These are phyloP conservation scores for Hesperia comma DNA, from an alignment of 2,888 invertebrate species.

Conservation along the genomic window DNA sequence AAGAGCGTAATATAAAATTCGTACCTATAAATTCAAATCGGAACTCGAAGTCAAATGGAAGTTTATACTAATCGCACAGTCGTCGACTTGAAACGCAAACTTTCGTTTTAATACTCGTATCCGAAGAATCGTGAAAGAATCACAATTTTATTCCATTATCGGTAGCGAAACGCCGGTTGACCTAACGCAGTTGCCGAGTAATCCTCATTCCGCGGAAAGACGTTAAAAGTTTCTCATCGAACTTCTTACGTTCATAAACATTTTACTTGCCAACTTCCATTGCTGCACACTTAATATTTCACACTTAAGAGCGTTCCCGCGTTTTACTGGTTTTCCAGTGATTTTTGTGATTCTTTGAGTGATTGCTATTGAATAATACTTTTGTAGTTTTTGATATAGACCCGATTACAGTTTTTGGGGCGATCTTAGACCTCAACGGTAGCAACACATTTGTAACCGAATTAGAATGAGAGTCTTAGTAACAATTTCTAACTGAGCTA, in stretches of 20 bases:
- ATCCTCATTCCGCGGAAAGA: slow-evolving; percentile 66
- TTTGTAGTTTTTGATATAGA: neutral
- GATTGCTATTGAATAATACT: neutral
- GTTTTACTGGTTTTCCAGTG: neutral
- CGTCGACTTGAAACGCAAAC: slow-evolving; percentile 13
- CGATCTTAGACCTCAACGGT: too few species aligned
- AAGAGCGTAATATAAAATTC: too few species aligned
- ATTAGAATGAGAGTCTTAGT: too few species aligned
- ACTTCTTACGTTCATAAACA: slow-evolving; percentile 76
- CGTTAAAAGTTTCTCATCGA: slow-evolving; percentile 65
- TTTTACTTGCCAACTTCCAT: slow-evolving; percentile 65
- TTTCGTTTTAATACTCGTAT: slow-evolving; percentile 32
- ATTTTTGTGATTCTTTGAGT: neutral
- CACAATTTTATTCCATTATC: slow-evolving; percentile 71
- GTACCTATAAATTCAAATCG: neutral
- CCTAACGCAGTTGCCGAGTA: slow-evolving; percentile 78
- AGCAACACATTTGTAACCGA: too few species aligned
- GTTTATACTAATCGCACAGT: slow-evolving; percentile 11
- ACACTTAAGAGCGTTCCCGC: slow-evolving; percentile 53
- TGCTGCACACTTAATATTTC: slow-evolving; percentile 63
- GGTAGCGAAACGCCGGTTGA: slow-evolving; percentile 58
- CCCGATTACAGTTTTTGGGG: too few species aligned
- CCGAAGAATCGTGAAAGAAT: slow-evolving; percentile 53
- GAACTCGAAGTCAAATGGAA: neutral
- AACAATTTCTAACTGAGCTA: too few species aligned